Evolutionary conservation across 2,113 vertebrate genomes (phyloP).

Genomic region (Solenodon paradoxus): DNA sequence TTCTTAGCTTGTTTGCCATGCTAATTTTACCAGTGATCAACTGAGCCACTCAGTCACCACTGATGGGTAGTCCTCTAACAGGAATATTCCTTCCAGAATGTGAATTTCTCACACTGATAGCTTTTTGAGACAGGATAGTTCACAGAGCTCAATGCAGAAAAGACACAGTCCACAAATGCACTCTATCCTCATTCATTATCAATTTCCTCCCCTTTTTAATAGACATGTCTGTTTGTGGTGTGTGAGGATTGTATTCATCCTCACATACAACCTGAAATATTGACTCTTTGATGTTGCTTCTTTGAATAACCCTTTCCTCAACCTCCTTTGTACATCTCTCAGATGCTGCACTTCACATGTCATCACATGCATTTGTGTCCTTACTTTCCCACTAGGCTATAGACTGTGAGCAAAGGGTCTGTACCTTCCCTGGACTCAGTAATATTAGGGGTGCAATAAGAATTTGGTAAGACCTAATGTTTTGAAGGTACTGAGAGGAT

Average conservation of each 20-base stretch:
- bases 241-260: background rate
- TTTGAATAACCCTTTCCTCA: background rate
- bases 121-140: background rate
- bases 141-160: accelerated
- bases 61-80: background rate
- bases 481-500: background rate
- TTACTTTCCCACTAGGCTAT: background rate
- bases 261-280: background rate
- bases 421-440: background rate
- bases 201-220: background rate
- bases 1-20: background rate
- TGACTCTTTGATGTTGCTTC: background rate
- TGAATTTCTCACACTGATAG: background rate
- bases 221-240: background rate
- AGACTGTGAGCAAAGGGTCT: background rate
- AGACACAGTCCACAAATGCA: accelerated
- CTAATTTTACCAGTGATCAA: background rate
- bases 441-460: background rate
- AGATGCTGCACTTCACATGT: background rate
- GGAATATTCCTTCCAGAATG: background rate
- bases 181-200: background rate
- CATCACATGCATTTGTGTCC: background rate
- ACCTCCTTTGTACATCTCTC: background rate
- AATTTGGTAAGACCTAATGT: background rate
- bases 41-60: background rate